phyloP scores from a whole-genome alignment of 2,113 vertebrate species.

The Dasyurus viverrinus region DNA sequence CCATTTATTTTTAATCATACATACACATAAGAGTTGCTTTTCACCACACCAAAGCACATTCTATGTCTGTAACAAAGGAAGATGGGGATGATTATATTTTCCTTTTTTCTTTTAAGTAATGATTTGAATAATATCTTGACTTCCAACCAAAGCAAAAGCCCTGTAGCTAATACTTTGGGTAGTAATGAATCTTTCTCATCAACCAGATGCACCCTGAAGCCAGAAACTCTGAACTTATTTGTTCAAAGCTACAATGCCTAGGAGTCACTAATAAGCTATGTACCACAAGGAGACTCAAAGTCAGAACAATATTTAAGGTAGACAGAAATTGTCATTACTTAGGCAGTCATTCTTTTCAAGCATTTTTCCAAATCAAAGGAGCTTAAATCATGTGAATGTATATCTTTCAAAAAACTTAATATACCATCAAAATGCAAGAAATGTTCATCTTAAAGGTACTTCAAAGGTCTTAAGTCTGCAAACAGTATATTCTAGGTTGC shows the following conservation, averaged over 20 bases:
- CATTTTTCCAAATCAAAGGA: neutral
- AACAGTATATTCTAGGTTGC: neutral
- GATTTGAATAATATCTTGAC: neutral
- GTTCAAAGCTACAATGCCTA: neutral
- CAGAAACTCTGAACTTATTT: neutral
- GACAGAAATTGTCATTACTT: neutral
- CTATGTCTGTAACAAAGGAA: neutral
- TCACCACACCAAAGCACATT: neutral
- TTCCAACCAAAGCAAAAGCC: conserved; percentile 5
- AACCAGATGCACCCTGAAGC: neutral
- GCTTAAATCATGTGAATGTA: conserved; percentile 16
- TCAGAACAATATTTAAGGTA: conserved; percentile 7
- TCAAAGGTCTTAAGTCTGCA: conserved; percentile 3
- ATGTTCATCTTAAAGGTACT: conserved; percentile 6
- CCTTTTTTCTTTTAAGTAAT: neutral
- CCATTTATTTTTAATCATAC: conserved; percentile 28
- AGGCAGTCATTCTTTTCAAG: neutral
- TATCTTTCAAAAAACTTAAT: neutral
- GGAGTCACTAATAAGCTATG: neutral
- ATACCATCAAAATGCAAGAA: neutral
- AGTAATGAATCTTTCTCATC: neutral
- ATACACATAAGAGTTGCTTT: conserved; percentile 1
- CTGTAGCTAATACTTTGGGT: neutral
- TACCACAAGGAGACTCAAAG: neutral
- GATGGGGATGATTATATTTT: neutral